phyloP scores from a whole-genome alignment of 1,140 invertebrate genomes.

The Rhyzopertha dominica region DNA sequence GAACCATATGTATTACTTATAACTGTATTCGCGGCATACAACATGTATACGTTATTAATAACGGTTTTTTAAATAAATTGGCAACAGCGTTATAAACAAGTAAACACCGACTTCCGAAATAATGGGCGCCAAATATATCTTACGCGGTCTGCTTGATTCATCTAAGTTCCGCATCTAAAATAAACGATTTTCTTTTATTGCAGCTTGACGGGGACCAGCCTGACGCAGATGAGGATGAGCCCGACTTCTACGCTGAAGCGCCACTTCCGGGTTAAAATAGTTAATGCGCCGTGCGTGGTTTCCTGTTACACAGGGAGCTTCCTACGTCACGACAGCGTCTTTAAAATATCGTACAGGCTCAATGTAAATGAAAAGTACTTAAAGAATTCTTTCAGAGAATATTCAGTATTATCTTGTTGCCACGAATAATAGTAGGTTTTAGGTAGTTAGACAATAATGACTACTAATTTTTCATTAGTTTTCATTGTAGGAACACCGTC shows the following conservation, averaged over 20 bases:
- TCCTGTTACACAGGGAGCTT: neutral
- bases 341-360: neutral
- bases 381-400: neutral
- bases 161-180: too few species aligned
- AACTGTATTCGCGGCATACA: too few species aligned
- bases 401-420: neutral
- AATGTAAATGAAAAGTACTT: neutral
- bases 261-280: conserved; percentile 64
- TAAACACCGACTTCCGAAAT: too few species aligned
- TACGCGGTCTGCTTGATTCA: conserved; percentile 6
- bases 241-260: conserved; percentile 87
- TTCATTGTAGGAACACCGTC: neutral
- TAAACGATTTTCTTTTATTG: conserved; percentile 39
- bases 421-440: conserved; percentile 2
- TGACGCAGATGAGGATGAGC: conserved; percentile 74
- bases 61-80: too few species aligned
- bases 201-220: conserved; percentile 78
- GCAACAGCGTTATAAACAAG: too few species aligned
- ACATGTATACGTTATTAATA: too few species aligned
- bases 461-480: neutral
- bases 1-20: too few species aligned
- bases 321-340: too few species aligned
- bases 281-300: conserved; percentile 1
- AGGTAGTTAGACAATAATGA: conserved; percentile 4
- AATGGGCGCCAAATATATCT: too few species aligned